Base-by-base conservation (phyloP, 1,140 invertebrate species). In the Nasonia giraulti region DNA sequence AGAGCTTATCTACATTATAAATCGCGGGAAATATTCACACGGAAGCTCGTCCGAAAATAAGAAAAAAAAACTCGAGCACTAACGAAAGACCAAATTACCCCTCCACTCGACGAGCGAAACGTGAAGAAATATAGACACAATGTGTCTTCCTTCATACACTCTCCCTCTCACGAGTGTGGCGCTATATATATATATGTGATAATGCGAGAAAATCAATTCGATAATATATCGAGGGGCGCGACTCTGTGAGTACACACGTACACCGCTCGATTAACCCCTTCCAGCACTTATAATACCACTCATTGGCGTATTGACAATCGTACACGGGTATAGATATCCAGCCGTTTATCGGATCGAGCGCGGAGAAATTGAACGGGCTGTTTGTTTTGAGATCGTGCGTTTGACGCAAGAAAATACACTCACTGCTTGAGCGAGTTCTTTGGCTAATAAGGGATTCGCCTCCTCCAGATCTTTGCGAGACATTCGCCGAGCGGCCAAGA, bases 401-500 rank as follows among this genome's bases (percentile, higher is more conserved):
- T 20, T 40, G 7, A 7, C 7, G 7, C 1, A 3, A 11, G 31
- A n/a, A 71, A 71, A 71, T 74, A 4, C 73, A 86, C 85, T 90
- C 62, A 91, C 90, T 31, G 87, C 85, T 23, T 87, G 81, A 40
- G 84, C 87, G 7, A 89, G 47, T 86, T 91, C 88, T 73, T 90
- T 90, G 2, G 85, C 68, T 40, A 91, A 71, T 1, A 91, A 78
- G 17, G 90, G 89, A 86, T 91, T 91, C 8, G 73, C 87, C 66
- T 88, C 88, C 69, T 91, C 90, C 23, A 87, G 81, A 78, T 91
- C 90, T 20, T 91, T 91, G 47, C 83, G 89, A 0, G 89, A 89
- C 86, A 89, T 89, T 83, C 87, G 89, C 80, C 84, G 88, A 55
- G 87, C 75, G 20, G 87, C 78, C 7, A 89, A 84, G 44, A 86